These are phyloP conservation scores for Zoroaster sp. DNA, from an alignment of 53 echinoderm and acorn worm genomes.

Conservation along the genomic window DNA sequence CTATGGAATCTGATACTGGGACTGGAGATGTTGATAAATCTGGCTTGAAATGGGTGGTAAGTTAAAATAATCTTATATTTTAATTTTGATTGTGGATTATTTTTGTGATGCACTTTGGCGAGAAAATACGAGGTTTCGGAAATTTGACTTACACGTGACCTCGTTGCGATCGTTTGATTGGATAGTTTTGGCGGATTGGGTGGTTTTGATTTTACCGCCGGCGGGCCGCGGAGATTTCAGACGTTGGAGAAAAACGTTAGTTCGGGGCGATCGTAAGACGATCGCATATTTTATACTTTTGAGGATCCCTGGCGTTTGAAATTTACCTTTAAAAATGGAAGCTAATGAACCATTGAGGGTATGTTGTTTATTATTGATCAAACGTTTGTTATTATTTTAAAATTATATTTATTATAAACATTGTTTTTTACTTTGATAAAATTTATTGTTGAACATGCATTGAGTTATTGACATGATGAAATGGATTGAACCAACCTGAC, in stretches of 20 bases:
- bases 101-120: background rate
- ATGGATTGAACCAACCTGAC: no score
- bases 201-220: background rate
- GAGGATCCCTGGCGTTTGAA: no score
- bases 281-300: no score
- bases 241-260: no score
- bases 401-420: background rate
- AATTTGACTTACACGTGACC: slow-evolving; percentile 5
- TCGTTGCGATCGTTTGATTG: slow-evolving; percentile 12
- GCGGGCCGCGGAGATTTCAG: slow-evolving; percentile 2
- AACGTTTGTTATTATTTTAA: background rate
- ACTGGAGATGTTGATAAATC: slow-evolving; percentile 19
- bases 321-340: background rate
- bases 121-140: slow-evolving; percentile 13
- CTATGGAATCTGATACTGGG: slow-evolving; percentile 31
- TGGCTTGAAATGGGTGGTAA: slow-evolving; percentile 65
- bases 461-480: no score
- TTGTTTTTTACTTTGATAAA: no score
- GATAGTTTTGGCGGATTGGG: slow-evolving; percentile 23
- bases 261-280: no score
- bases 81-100: background rate
- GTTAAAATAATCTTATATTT: background rate
- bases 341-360: slow-evolving; percentile 28
- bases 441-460: no score
- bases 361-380: background rate